Percentiles rank a stretch among this genome's conserved stretches.
Evolutionary conservation across 2,113 vertebrate genomes (phyloP).

Genomic region (Pomatorhinus ruficollis): DNA sequence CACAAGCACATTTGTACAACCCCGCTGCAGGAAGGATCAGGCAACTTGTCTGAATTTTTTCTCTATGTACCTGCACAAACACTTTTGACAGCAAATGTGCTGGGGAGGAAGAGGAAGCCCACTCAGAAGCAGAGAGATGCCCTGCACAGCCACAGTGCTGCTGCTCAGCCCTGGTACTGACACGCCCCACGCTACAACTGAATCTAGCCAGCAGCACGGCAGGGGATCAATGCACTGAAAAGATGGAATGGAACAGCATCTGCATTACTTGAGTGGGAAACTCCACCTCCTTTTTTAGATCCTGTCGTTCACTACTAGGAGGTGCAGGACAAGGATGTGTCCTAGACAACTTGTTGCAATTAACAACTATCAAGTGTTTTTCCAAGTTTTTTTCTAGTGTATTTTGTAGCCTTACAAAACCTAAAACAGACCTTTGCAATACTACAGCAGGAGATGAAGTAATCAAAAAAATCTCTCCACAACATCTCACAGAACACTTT

Average conservation of each 20-base stretch:
- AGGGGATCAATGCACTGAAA: neutral
- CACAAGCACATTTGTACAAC: neutral
- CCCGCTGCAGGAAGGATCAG: neutral
- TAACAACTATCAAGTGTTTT: neutral
- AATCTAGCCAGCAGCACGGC: neutral
- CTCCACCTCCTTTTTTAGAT: neutral
- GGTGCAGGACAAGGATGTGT: neutral
- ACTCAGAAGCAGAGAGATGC: neutral
- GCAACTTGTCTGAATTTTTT: neutral
- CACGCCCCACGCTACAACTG: accelerated
- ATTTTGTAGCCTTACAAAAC: neutral
- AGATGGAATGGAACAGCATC: neutral
- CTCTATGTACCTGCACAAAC: neutral
- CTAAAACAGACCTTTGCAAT: neutral
- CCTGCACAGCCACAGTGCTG: neutral
- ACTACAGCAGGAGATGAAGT: neutral
- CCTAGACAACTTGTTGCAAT: neutral
- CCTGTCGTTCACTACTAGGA: neutral
- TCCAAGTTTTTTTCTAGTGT: neutral
- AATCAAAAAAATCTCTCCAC: neutral
- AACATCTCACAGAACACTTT: neutral
- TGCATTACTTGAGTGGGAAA: accelerated
- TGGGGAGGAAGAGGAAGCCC: neutral
- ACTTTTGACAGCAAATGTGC: accelerated
- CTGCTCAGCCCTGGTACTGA: neutral